Base-by-base conservation (phyloP, 2,113 vertebrate genomes). In the Chelonoidis abingdonii region DNA sequence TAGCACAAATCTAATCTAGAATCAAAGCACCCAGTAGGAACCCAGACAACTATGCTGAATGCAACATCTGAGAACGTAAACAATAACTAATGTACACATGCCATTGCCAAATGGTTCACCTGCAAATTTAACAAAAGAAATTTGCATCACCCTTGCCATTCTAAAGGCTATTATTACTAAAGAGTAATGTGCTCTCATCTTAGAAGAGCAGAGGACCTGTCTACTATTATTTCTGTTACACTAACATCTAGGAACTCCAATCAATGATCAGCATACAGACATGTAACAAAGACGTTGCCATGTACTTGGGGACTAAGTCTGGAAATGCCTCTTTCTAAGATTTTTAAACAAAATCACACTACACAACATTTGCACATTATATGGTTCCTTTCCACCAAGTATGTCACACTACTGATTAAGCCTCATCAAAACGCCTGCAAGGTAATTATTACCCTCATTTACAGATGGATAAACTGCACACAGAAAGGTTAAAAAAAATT, bases 331-430 rank as follows among this genome's bases (percentile, higher is more conserved):
- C 79, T 80, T 1, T 78, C 14, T 9, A 50, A 93, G 22, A 6
- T 65, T 3, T 57, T 89, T 65, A 91, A 91, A 93, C 19, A 44
- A 92, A 38, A 54, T 8, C n/a, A 50, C 3, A 13, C 12, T 44
- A 84, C 0, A 0, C 1, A 24, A 88, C 17, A 89, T 3, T 78
- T 84, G 47, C 0, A 1, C 8, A 5, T 0, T 38, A n/a, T 72
- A 87, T 53, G 80, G 3, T 1, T 16, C 56, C 21, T 56, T 83
- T 88, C 89, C 72, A 78, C 65, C 17, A 59, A 2, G 52, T 1
- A 72, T 88, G 41, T 87, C 91, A 85, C 47, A 80, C 85, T 50
- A 78, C 19, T 49, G 29, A 80, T 54, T 89, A 90, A 90, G 8
- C 19, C 19, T 91, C 89, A 88, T 5, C n/a, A 82, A 54, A 94